A percentile compares a stretch with the other conserved stretches of the same genome.
Conservation (phyloP, 2,797 vertebrate genomes). For the Karalla daura region DNA sequence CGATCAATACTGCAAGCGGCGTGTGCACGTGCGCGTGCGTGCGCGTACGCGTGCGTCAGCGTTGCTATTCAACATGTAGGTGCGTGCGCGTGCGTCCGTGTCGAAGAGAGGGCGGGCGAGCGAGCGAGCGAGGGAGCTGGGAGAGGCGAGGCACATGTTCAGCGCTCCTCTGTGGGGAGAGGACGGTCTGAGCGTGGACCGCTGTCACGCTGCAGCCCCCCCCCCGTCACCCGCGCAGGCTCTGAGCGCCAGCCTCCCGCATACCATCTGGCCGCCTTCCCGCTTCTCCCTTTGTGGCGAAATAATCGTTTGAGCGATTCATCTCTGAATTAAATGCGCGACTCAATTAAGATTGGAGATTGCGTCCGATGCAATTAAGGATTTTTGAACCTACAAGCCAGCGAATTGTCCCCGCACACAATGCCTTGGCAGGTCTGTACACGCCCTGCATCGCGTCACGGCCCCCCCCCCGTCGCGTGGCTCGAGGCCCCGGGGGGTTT, state of each 20-base stretch:
- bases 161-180: slow-evolving; percentile 26
- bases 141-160: slow-evolving; percentile 26
- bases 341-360: slow-evolving; percentile 42
- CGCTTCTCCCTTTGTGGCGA: neutral
- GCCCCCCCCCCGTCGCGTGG: slow-evolving; percentile 28
- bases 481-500: slow-evolving; percentile 37
- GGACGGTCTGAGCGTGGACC: slow-evolving; percentile 24
- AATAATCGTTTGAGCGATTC: slow-evolving; percentile 25
- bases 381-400: slow-evolving; percentile 24
- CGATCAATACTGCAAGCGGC: slow-evolving; percentile 70
- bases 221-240: neutral
- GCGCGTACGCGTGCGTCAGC: slow-evolving; percentile 11
- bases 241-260: neutral
- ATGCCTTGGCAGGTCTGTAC: slow-evolving; percentile 27
- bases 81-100: neutral
- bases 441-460: slow-evolving; percentile 10
- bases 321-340: slow-evolving; percentile 34
- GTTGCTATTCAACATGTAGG: slow-evolving; percentile 68
- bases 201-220: slow-evolving; percentile 34
- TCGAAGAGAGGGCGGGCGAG: no score
- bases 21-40: slow-evolving; percentile 24
- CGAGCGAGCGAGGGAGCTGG: slow-evolving; percentile 12
- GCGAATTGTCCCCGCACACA: slow-evolving; percentile 19
- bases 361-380: slow-evolving; percentile 22
- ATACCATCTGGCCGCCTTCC: neutral